A percentile compares a stretch with the other conserved stretches of the same genome.
Conservation (phyloP, 2,797 vertebrate species). For the Fringilla coelebs region DNA sequence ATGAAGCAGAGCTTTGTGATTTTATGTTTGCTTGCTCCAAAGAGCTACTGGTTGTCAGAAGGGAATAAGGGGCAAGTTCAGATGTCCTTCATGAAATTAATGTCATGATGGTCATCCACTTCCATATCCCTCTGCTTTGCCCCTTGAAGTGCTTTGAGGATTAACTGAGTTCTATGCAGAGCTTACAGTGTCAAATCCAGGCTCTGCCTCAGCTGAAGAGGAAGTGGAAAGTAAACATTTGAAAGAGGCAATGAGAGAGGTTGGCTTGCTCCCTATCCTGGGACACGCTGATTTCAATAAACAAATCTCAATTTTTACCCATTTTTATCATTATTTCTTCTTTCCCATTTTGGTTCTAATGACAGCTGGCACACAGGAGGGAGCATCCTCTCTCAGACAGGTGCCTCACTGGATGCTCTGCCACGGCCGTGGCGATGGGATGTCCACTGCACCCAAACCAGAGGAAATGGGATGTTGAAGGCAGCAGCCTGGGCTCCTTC, state of each 20-base stretch:
- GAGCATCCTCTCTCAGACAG: not conserved
- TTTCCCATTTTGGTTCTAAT: not conserved
- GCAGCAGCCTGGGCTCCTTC: not conserved
- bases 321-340: not conserved
- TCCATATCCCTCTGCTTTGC: not conserved
- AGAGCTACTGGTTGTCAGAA: not conserved
- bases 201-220: not conserved
- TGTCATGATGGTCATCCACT: not conserved
- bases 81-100: not conserved
- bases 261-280: not conserved
- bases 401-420: not conserved
- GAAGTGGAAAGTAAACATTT: not conserved
- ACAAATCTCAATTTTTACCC: not conserved
- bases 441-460: not conserved
- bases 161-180: not conserved
- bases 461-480: not conserved
- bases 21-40: not conserved
- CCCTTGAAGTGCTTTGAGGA: not conserved
- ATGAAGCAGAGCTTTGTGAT: not conserved
- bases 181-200: not conserved
- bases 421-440: rapidly evolving
- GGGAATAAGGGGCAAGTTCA: not conserved
- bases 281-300: not conserved
- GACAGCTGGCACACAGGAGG: not conserved
- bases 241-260: not conserved